Evolutionary conservation across 2,888 invertebrate genomes (phyloP).

Genomic region (Emmelina monodactyla): DNA sequence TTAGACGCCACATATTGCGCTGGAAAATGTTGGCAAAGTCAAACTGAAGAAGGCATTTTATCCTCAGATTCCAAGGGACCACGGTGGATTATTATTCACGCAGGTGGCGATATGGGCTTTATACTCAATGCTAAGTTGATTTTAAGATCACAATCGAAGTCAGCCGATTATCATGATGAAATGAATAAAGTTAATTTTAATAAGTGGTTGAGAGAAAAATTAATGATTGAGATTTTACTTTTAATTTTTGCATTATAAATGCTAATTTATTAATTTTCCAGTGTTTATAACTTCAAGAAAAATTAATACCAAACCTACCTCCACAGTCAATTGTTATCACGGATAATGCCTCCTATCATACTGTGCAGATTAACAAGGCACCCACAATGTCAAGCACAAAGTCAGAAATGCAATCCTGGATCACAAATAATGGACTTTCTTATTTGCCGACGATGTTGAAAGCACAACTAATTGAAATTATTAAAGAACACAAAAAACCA

Average conservation of each 20-base stretch:
- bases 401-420: background rate
- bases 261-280: too few species aligned
- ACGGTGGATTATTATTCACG: constrained; percentile 8
- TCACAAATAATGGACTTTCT: background rate
- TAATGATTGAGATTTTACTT: too few species aligned
- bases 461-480: constrained; percentile 9
- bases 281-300: too few species aligned
- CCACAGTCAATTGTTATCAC: background rate
- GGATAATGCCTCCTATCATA: constrained; percentile 2
- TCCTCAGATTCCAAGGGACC: constrained; percentile 1
- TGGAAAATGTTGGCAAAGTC: constrained; percentile 3
- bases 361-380: background rate
- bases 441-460: constrained; percentile 10
- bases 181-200: constrained; percentile 6
- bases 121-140: constrained; percentile 8
- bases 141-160: constrained; percentile 9
- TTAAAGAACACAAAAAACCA: background rate
- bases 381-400: background rate
- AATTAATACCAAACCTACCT: constrained; percentile 1
- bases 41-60: constrained; percentile 3
- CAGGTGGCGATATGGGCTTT: constrained; percentile 9
- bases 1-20: background rate
- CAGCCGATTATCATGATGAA: constrained; percentile 5
- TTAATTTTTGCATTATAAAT: too few species aligned
- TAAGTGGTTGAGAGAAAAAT: constrained; percentile 3